These are phyloP conservation scores for Phaonia tiefii DNA, from an alignment of 2,888 invertebrate genomes.

Conservation along the genomic window DNA sequence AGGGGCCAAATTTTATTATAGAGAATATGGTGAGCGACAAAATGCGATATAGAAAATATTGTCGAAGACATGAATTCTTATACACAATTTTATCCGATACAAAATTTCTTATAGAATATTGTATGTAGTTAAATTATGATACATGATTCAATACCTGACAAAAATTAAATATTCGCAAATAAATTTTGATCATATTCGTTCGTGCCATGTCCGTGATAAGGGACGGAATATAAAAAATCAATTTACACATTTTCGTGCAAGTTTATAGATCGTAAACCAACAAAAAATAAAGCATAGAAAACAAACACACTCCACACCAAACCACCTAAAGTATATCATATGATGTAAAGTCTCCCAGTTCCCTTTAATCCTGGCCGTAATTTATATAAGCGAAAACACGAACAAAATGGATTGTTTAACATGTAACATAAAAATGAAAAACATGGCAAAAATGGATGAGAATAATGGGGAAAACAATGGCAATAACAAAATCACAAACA, in stretches of 20 bases:
- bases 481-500: constrained; percentile 36
- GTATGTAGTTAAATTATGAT: no score
- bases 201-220: no score
- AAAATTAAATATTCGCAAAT: no score
- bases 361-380: constrained; percentile 39
- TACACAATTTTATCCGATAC: no score
- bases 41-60: no score
- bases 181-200: no score
- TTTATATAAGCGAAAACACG: constrained; percentile 42
- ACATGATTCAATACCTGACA: no score
- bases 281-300: constrained; percentile 16
- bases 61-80: no score
- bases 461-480: constrained; percentile 41
- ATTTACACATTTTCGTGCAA: constrained; percentile 61
- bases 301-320: constrained; percentile 16
- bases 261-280: constrained; percentile 43
- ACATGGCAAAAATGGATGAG: constrained; percentile 29
- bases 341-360: constrained; percentile 14
- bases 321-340: constrained; percentile 36
- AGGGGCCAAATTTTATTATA: no score
- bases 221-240: constrained; percentile 59
- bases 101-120: no score
- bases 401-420: constrained; percentile 60
- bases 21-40: no score
- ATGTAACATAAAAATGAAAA: constrained; percentile 57